Evolutionary conservation across 2,797 vertebrate genomes (phyloP), one percentile per base, ranked within the genome.

Genomic region (Scolopax bukidnonensis): DNA sequence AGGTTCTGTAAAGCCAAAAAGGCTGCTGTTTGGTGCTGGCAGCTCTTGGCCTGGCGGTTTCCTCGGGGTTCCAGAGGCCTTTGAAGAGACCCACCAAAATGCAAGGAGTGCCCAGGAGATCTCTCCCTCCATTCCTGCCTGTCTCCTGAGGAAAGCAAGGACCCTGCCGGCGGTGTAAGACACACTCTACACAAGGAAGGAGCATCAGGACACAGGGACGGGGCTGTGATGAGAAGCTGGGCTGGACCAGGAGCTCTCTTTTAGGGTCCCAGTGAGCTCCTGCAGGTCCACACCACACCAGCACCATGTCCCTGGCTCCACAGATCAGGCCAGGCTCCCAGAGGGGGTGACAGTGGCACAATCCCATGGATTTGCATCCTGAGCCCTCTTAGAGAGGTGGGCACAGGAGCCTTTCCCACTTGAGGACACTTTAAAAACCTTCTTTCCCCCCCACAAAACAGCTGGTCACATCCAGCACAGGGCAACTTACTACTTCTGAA

Each of bases 341-440:
- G 63, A 47, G 16, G 16, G 40, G 40, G 21, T 25, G 12, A 32
- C 36, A 32, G 32, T 32, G 69, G 17, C n/a, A 40, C 6, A 56
- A 23, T 65, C 27, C 60, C 47, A 15, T 23, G 40, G 20, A 21
- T 89, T 6, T 93, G 28, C 24, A 43, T 30, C 33, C 33, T 36
- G 19, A 75, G 40, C 7, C 32, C 15, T 32, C 59, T 0, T 0
- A 41, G 70, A 64, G 0, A 1, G 38, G 30, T 0, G 0, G 56
- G 17, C 28, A 32, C 4, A 0, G 41, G 11, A 61, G 3, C 10
- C 16, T 51, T 54, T 51, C 47, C 68, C 38, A 41, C 0, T 0
- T 5, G 41, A 8, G 33, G 18, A 54, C 25, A 14, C 23, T 45
- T 45, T 3, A 10, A 40, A 48, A 60, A 14, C 20, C 15, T 51